These are phyloP conservation scores for Brotula barbata DNA, from an alignment of 2,797 vertebrate species.

Conservation along the genomic window DNA sequence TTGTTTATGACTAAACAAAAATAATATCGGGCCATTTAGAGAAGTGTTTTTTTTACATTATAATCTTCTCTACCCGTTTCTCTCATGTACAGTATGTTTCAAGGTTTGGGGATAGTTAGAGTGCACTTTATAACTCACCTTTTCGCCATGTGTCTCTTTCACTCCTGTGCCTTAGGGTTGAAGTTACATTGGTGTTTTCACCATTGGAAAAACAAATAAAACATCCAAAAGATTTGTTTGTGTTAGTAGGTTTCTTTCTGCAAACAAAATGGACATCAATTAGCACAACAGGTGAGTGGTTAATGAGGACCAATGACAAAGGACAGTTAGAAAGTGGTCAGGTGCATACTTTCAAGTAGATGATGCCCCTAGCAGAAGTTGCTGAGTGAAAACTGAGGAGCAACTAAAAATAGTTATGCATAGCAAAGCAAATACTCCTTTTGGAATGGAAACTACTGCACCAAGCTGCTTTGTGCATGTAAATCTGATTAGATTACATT, in stretches of 20 bases:
- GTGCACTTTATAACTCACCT: constrained; percentile 14
- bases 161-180: constrained; percentile 36
- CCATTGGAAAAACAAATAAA: constrained; percentile 57
- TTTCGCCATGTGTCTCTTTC: constrained; percentile 10
- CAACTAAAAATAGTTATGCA: constrained; percentile 55
- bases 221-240: constrained; percentile 27
- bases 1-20: constrained; percentile 35
- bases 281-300: constrained; percentile 7
- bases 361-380: constrained; percentile 14
- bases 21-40: constrained; percentile 12
- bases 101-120: constrained; percentile 29
- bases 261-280: not conserved
- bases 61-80: constrained; percentile 26
- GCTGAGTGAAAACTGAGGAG: constrained; percentile 54
- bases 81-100: constrained; percentile 16
- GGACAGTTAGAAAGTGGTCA: not conserved
- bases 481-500: too few relatives aligned
- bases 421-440: constrained; percentile 41
- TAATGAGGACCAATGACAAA: not conserved
- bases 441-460: constrained; percentile 47
- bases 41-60: constrained; percentile 20
- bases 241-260: constrained; percentile 39
- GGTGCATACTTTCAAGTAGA: not conserved
- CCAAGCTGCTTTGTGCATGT: constrained; percentile 10
- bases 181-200: constrained; percentile 46